Evolutionary conservation across 2,888 invertebrate genomes (phyloP), one percentile per base, ranked within the genome.

Genomic region (Cheilosia vernalis): DNA sequence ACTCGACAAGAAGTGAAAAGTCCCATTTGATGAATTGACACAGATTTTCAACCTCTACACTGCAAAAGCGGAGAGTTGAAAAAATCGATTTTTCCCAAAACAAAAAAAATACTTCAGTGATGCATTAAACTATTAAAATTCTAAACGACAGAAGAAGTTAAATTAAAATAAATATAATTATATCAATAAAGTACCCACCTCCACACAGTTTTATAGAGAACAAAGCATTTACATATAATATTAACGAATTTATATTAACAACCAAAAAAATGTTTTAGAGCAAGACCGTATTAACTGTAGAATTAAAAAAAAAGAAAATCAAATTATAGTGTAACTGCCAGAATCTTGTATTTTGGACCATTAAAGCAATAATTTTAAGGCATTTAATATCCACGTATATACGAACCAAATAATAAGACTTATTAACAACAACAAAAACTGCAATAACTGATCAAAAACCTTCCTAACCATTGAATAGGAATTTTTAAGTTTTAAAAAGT

Each of bases 31-130:
- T 27, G 55, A 81, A 82, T 40, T 82, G 74, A 79, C 83, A 87
- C 69, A 87, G 74, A 77, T 81, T 83, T 70, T 49, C 7, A 78
- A 69, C 67, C 49, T 64, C 51, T 21, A 30, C 30, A 40, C 42
- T 58, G 67, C 55, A 53, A 55, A 67, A 49, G 56, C 42, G 74
- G 19, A 49, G 37, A 70, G 21, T 27, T 64, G 64, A 64, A 79
- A 87, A 87, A 85, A 87, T 87, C 87, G 85, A 87, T 87, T 87
- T 87, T 87, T 72, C 87, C 84, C 1, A 3, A 77, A 58, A 72
- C 27, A 70, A 67, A 56, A 21, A 27, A 13, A 33, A 21, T 40
- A 60, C 15, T 33, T 30, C 67, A 17, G 42, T 44, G 27, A 53
- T 49, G 33, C 10, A 40, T 37, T 58, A 9, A 37, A 13, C 9